Percentiles rank a stretch among this genome's conserved stretches.
phyloP scores from a whole-genome alignment of 1,140 invertebrate species.

The Streblospio benedicti region DNA sequence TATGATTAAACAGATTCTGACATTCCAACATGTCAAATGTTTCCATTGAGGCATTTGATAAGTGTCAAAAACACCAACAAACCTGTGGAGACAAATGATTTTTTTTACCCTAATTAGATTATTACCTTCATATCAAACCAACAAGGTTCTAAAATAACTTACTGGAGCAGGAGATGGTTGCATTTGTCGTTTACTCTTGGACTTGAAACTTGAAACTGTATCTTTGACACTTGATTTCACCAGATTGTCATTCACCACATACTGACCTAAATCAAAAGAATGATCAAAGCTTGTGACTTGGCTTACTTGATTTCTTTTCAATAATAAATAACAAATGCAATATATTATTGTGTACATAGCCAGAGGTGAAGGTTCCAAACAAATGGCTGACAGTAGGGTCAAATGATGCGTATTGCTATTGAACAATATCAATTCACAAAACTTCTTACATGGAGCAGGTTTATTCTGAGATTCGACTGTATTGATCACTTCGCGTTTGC shows the following conservation, averaged over 20 bases:
- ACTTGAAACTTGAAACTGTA: conserved; percentile 42
- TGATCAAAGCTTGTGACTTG: not conserved
- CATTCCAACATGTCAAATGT: too few species aligned
- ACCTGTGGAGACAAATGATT: too few species aligned
- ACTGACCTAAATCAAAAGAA: conserved; percentile 34
- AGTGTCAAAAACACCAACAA: too few species aligned
- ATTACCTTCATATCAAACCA: too few species aligned
- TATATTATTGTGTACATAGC: too few species aligned
- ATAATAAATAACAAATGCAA: too few species aligned
- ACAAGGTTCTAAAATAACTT: conserved; percentile 19
- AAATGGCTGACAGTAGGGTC: too few species aligned
- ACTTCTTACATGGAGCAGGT: conserved; percentile 35
- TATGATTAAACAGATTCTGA: too few species aligned
- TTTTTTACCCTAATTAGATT: too few species aligned
- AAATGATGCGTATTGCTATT: not conserved
- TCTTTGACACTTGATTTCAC: conserved; percentile 34
- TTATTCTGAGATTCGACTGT: conserved; percentile 22
- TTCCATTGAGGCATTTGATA: too few species aligned
- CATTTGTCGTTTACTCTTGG: conserved; percentile 34
- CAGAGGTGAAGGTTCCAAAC: too few species aligned
- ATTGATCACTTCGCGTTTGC: conserved; percentile 33
- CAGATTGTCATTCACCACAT: conserved; percentile 34
- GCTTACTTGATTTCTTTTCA: too few species aligned
- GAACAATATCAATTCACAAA: not conserved
- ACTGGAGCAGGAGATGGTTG: conserved; percentile 28